Evolutionary conservation across 23 tunicate genomes (phyloP).

Genomic region (Clavelina lepadiformis): DNA sequence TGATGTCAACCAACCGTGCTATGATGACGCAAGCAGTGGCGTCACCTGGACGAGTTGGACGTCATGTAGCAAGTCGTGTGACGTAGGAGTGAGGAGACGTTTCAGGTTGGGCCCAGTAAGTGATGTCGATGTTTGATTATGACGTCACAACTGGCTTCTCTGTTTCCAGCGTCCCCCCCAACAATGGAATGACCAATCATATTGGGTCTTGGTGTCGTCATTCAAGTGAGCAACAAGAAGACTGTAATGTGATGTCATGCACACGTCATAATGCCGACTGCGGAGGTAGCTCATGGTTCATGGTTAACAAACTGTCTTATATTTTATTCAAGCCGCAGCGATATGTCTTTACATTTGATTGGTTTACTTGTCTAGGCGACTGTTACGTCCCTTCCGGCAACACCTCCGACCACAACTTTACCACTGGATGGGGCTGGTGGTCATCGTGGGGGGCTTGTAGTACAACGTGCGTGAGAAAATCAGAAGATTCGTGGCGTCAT

Average conservation of each 20-base stretch:
- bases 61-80: conserved; percentile 30
- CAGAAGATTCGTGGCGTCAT: background rate
- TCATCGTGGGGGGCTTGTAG: conserved; percentile 20
- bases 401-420: no score
- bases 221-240: conserved; percentile 3
- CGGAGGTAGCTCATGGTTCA: no score
- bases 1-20: background rate
- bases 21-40: conserved; percentile 2
- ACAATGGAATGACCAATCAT: no score
- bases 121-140: no score
- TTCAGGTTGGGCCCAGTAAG: conserved; percentile 9
- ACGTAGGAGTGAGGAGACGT: conserved; percentile 18
- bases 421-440: conserved; percentile 11
- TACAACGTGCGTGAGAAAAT: background rate
- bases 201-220: conserved; percentile 7
- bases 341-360: no score
- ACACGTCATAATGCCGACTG: background rate
- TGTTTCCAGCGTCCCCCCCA: no score
- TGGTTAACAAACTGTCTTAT: no score
- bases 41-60: conserved; percentile 29
- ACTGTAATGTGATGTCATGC: conserved; percentile 14
- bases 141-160: no score
- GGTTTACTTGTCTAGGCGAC: no score
- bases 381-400: background rate
- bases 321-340: no score